Conservation (phyloP, 2,113 vertebrate species). For the Emydocephalus ijimae region DNA sequence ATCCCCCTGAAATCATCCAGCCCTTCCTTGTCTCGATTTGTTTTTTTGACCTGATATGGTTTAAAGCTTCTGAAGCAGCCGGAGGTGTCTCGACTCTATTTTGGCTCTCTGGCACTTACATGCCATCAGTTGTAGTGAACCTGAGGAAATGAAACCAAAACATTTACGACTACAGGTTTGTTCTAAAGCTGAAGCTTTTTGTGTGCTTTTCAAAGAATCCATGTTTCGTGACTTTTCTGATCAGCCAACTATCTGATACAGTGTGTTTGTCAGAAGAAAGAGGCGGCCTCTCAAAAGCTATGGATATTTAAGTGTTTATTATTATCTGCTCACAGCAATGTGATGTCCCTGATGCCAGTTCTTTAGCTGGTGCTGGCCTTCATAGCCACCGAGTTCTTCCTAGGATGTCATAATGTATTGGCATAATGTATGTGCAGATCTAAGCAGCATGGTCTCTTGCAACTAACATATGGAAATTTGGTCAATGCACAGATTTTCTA, state of each 20-base stretch:
- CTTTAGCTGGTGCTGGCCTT: not conserved
- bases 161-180: not conserved
- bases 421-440: no score
- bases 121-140: not conserved
- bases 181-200: not conserved
- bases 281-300: not conserved
- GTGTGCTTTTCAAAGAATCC: not conserved
- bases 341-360: not conserved
- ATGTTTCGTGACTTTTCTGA: not conserved
- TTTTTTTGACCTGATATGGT: conserved; percentile 46
- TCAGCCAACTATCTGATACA: not conserved
- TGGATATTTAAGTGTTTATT: not conserved
- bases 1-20: conserved; percentile 65
- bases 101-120: conserved; percentile 14
- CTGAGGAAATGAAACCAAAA: not conserved
- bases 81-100: not conserved
- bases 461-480: no score
- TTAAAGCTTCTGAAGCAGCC: conserved; percentile 40
- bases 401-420: not conserved
- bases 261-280: not conserved
- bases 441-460: no score
- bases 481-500: no score
- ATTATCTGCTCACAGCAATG: not conserved
- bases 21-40: conserved; percentile 13
- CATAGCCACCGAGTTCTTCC: not conserved